These are phyloP conservation scores for Microtus ochrogaster DNA, from an alignment of 2,113 vertebrate species.

Conservation along the genomic window DNA sequence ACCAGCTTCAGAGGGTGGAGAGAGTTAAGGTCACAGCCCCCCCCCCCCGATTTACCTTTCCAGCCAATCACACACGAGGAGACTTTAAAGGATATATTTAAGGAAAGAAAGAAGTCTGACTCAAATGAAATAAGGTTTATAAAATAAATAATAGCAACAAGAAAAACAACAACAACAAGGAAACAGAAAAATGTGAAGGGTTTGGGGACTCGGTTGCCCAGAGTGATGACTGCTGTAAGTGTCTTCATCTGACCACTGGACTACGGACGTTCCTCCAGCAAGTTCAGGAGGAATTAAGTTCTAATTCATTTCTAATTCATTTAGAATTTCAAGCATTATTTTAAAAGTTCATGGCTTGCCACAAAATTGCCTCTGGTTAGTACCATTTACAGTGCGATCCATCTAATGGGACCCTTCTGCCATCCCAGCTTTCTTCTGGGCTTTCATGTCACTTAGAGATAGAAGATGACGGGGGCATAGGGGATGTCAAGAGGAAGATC, in stretches of 20 bases:
- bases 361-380: not conserved
- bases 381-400: not conserved
- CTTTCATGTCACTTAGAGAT: not conserved
- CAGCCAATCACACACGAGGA: conserved; percentile 84
- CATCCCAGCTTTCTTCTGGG: not conserved
- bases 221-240: conserved; percentile 71
- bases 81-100: conserved; percentile 72
- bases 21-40: conserved; percentile 91
- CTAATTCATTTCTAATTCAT: not conserved
- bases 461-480: not conserved
- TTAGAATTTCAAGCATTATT: not conserved
- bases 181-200: conserved; percentile 79
- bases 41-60: conserved; percentile 76
- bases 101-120: conserved; percentile 74
- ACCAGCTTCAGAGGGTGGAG: conserved; percentile 97
- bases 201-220: conserved; percentile 85
- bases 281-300: not conserved
- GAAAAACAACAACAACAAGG: conserved; percentile 36
- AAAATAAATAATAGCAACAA: conserved; percentile 65
- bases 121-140: conserved; percentile 73
- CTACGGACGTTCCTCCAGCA: conserved; percentile 53
- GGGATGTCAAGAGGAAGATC: not conserved
- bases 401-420: not conserved
- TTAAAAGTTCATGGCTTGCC: conserved; percentile 20
- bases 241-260: conserved; percentile 38